A percentile compares a stretch with the other conserved stretches of the same genome.
phyloP scores from a whole-genome alignment of 2,113 vertebrate species.

The Nibea coibor region DNA sequence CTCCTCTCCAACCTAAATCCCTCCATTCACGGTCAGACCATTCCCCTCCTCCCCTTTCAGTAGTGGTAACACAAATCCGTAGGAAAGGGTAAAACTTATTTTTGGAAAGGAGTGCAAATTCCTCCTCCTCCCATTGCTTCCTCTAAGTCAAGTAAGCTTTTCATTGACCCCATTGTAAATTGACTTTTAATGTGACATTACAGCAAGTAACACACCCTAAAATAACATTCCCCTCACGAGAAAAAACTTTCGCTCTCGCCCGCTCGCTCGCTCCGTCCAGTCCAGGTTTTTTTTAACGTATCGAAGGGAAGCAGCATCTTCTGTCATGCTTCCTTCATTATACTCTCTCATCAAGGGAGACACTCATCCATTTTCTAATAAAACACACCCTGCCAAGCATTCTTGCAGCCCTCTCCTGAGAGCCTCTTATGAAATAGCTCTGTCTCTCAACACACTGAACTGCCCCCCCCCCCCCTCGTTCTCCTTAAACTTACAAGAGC shows the following conservation, averaged over 20 bases:
- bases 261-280: constrained; percentile 25
- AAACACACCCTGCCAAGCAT: constrained; percentile 74
- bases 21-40: constrained; percentile 75
- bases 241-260: constrained; percentile 60
- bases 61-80: constrained; percentile 81
- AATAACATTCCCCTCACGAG: constrained; percentile 71
- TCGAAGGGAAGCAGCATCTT: constrained; percentile 63
- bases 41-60: constrained; percentile 76
- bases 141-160: constrained; percentile 83
- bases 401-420: constrained; percentile 69
- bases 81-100: constrained; percentile 83
- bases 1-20: constrained; percentile 75
- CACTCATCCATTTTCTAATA: constrained; percentile 75
- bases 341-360: constrained; percentile 64
- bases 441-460: constrained; percentile 60
- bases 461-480: constrained; percentile 30
- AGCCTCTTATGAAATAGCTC: constrained; percentile 72
- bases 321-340: constrained; percentile 68
- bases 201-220: constrained; percentile 77
- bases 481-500: constrained; percentile 58
- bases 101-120: constrained; percentile 83
- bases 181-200: constrained; percentile 81
- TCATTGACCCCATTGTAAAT: constrained; percentile 84
- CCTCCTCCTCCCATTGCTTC: constrained; percentile 83
- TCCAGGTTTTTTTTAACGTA: constrained; percentile 23